These are phyloP conservation scores for Drosophila prolongata DNA, from an alignment of 2,888 invertebrate genomes.

Conservation along the genomic window DNA sequence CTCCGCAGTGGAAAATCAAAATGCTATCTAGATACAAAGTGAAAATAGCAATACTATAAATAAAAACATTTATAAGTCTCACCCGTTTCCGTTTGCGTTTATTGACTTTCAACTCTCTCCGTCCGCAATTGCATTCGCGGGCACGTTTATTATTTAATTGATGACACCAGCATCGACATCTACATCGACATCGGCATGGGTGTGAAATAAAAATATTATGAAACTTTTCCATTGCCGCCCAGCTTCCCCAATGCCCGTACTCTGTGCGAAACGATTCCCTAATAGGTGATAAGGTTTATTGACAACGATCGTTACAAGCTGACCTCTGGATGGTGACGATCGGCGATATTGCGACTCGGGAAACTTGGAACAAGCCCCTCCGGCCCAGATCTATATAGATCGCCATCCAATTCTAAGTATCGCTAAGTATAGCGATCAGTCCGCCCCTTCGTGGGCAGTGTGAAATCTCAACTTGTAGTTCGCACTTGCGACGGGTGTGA, in stretches of 20 bases:
- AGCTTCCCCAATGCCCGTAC: conserved; percentile 24
- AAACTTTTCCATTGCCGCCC: conserved; percentile 59
- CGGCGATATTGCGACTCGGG: conserved; percentile 35
- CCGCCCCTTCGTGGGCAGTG: conserved; percentile 43
- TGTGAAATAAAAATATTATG: conserved; percentile 43
- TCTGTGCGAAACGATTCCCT: conserved; percentile 27
- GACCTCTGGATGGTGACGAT: conserved; percentile 39
- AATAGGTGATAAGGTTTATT: conserved; percentile 73
- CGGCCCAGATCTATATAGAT: conserved; percentile 4
- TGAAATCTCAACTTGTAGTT: conserved; percentile 38
- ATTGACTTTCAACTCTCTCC: conserved; percentile 11
- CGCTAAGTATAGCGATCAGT: conserved; percentile 31
- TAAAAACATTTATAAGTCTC: neutral
- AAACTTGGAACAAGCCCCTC: conserved; percentile 28
- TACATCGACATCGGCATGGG: neutral
- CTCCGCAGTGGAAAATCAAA: neutral
- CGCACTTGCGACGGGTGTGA: conserved; percentile 35
- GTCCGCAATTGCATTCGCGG: conserved; percentile 6
- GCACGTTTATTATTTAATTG: conserved; percentile 14
- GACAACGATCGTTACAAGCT: conserved; percentile 59
- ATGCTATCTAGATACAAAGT: neutral
- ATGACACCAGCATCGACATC: conserved; percentile 21
- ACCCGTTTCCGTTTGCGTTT: conserved; percentile 9
- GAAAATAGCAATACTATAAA: conserved; percentile 10
- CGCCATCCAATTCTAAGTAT: neutral